A percentile compares a stretch with the other conserved stretches of the same genome.
These are phyloP conservation scores for Ophioninae sp. DNA, from an alignment of 2,888 invertebrate species.

Conservation along the genomic window DNA sequence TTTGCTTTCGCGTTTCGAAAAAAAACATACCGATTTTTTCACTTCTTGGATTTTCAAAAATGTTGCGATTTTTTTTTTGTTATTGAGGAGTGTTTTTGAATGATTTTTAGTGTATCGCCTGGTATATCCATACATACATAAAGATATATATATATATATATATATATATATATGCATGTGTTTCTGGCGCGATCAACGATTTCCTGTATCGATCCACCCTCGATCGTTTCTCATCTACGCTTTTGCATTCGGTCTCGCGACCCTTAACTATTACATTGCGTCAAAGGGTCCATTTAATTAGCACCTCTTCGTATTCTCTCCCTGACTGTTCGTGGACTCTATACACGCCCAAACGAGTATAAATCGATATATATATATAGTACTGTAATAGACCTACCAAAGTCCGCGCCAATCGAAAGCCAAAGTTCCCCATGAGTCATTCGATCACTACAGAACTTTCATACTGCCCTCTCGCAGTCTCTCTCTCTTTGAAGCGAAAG, in stretches of 20 bases:
- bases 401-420: neutral
- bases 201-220: conserved; percentile 18
- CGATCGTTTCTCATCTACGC: conserved; percentile 18
- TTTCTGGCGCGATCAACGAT: conserved; percentile 24
- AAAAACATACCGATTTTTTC: too few species aligned
- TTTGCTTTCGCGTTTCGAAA: too few species aligned
- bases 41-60: too few species aligned
- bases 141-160: conserved; percentile 2
- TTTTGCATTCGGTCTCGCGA: conserved; percentile 18
- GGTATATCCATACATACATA: too few species aligned
- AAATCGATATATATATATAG: too few species aligned
- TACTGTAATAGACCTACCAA: neutral
- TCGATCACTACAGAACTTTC: neutral
- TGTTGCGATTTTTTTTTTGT: too few species aligned
- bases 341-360: neutral
- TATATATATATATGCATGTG: neutral
- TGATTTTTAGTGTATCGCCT: too few species aligned
- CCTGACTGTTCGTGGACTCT: conserved; percentile 29
- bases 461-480: neutral
- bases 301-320: conserved; percentile 64
- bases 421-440: neutral
- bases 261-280: conserved; percentile 59
- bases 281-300: conserved; percentile 75
- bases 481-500: neutral
- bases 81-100: too few species aligned